These are phyloP conservation scores for Odocoileus hemionus DNA, from an alignment of 2,113 vertebrate species.

Conservation along the genomic window DNA sequence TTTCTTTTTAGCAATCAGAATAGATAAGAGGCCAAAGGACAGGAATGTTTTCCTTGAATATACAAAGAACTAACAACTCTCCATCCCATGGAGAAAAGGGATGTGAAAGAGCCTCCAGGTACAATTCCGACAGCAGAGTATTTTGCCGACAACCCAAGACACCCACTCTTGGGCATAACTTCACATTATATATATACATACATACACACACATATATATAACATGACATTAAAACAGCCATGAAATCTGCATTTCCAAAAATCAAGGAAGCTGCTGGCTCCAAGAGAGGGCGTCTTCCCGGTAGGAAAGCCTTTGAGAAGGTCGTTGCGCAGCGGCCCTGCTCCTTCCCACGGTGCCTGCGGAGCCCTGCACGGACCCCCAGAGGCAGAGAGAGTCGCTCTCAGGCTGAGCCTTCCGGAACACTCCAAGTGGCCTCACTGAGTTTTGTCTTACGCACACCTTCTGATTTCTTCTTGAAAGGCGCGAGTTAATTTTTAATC, in stretches of 20 bases:
- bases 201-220: too few relatives aligned
- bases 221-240: neutral
- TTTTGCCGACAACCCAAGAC: neutral
- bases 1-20: conserved; percentile 17
- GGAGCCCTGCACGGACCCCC: neutral
- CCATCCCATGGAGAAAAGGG: neutral
- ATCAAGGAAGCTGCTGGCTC: neutral
- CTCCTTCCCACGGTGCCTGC: neutral
- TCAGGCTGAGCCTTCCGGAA: neutral
- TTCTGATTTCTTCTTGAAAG: neutral
- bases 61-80: neutral
- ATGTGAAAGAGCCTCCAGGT: neutral
- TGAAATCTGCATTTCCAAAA: neutral
- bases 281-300: neutral
- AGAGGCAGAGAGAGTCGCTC: neutral
- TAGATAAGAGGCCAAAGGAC: neutral
- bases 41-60: neutral
- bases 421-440: neutral
- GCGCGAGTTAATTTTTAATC: neutral
- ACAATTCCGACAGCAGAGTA: neutral
- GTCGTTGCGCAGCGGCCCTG: neutral
- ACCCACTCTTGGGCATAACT: neutral
- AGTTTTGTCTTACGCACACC: neutral
- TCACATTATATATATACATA: neutral
- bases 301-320: neutral